Conservation (phyloP, 2,888 invertebrate species). For the Agrilus cyanescens region DNA sequence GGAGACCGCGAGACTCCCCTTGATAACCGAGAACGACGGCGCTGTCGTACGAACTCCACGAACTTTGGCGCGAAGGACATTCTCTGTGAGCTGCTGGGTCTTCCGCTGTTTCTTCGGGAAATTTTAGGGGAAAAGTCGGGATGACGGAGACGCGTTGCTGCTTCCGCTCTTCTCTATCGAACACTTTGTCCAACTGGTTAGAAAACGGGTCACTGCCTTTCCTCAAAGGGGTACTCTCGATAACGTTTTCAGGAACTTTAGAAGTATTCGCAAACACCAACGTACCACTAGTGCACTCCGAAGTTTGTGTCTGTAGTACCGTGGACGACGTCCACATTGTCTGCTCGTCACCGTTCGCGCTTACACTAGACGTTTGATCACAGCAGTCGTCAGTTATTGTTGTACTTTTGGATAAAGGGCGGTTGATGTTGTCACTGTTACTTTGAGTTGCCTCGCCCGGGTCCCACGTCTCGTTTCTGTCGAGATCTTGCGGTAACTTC, state of each 20-base stretch:
- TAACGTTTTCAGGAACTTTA: slow-evolving; percentile 26
- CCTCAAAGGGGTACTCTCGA: slow-evolving; percentile 31
- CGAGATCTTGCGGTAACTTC: slow-evolving; percentile 26
- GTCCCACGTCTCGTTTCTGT: slow-evolving; percentile 55
- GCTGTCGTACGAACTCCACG: slow-evolving; percentile 68
- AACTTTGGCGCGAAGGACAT: slow-evolving; percentile 57
- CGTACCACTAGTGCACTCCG: slow-evolving; percentile 22
- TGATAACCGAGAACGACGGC: slow-evolving; percentile 52
- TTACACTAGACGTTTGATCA: slow-evolving; percentile 33
- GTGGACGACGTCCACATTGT: slow-evolving; percentile 40
- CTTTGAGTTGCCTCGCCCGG: slow-evolving; percentile 42
- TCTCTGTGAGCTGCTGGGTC: slow-evolving; percentile 29
- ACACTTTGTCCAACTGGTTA: slow-evolving; percentile 56
- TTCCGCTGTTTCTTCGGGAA: slow-evolving; percentile 20
- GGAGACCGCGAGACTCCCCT: slow-evolving; percentile 43
- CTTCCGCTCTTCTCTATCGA: slow-evolving; percentile 52
- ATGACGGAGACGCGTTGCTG: slow-evolving; percentile 30
- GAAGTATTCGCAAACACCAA: slow-evolving; percentile 25
- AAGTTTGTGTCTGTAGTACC: slow-evolving; percentile 21
- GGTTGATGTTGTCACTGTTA: slow-evolving; percentile 14
- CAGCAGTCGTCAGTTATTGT: slow-evolving; percentile 26
- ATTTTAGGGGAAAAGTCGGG: slow-evolving; percentile 34
- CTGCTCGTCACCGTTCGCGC: slow-evolving; percentile 22
- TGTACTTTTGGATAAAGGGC: slow-evolving; percentile 15
- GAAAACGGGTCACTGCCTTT: slow-evolving; percentile 53